Base-by-base conservation (phyloP, 2,113 vertebrate species). In the Xenopus laevis region DNA sequence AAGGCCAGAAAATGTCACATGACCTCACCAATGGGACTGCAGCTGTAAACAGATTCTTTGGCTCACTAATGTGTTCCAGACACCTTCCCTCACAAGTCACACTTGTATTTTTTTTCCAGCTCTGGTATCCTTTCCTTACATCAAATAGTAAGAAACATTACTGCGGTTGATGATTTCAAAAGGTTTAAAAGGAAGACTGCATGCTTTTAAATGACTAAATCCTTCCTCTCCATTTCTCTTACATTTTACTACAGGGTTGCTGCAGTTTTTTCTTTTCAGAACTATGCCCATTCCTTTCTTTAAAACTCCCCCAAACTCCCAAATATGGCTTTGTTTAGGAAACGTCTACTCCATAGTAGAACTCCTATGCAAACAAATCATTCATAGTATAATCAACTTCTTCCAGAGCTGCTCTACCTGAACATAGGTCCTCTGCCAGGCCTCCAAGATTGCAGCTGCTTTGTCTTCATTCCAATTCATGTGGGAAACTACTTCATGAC, bases 381-480 rank as follows among this genome's bases (percentile, higher is more conserved):
- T 40, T 40, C 5, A 40, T 27, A 7, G 6, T 6, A 7, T 7
- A 40, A 40, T 6, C 33, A 40, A 27, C 1, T 40, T 6, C 33
- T 4, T 7, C 33, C 6, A 40, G 8, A 40, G 33, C 33, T 40
- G 33, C 15, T 81, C 83, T 89, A 98, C 97, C 95, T 98, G 95
- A 68, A 97, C 94, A 79, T 98, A 99, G 72, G 85, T 96, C 87
- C 97, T 93, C 86, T 99, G 97, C 97, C 97, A 99, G 53, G 97
- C 96, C 83, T 99, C 96, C 81, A 99, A 88, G 81, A 99, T 96
- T 71, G 95, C 97, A 15, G 95, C 94, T 10, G 97, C 97, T 83
- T 98, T 99, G 78, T 98, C 95, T 83, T 96, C 94, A 0, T 94
- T 98, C 97, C 97, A 99, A 90, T 95, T 98, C 88, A 99, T 94